Percentiles rank a stretch among this genome's conserved stretches.
Evolutionary conservation across 2,113 vertebrate genomes (phyloP).

Genomic region (Halcyon malimbica): DNA sequence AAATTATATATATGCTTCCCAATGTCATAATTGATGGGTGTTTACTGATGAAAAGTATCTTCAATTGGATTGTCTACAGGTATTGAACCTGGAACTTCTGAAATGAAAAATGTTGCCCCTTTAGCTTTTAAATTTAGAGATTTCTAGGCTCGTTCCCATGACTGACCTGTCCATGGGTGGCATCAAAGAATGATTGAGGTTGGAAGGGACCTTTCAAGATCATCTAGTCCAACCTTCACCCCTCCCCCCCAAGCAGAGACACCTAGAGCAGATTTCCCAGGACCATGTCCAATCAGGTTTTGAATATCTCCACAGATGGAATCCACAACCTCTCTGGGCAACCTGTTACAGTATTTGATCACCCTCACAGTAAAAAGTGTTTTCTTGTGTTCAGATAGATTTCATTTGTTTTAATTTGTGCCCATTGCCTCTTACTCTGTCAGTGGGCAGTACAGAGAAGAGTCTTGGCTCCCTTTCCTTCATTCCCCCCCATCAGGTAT

Average conservation of each 20-base stretch:
- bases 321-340: neutral
- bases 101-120: neutral
- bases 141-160: neutral
- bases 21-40: neutral
- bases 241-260: neutral
- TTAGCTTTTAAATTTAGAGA: slow-evolving; percentile 17
- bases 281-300: neutral
- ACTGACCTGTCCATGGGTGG: neutral
- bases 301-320: neutral
- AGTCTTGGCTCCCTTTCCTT: neutral
- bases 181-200: slow-evolving; percentile 16
- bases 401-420: neutral
- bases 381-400: neutral
- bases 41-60: slow-evolving; percentile 11
- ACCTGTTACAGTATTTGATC: neutral
- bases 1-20: neutral
- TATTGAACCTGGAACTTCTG: neutral
- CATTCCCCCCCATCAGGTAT: neutral
- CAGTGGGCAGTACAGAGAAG: neutral
- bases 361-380: neutral
- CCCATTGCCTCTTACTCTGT: neutral
- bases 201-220: neutral
- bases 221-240: neutral
- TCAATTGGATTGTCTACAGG: slow-evolving; percentile 8
- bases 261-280: neutral